Base-by-base conservation (phyloP, 2,797 vertebrate species). In the Ispidina lecontei region DNA sequence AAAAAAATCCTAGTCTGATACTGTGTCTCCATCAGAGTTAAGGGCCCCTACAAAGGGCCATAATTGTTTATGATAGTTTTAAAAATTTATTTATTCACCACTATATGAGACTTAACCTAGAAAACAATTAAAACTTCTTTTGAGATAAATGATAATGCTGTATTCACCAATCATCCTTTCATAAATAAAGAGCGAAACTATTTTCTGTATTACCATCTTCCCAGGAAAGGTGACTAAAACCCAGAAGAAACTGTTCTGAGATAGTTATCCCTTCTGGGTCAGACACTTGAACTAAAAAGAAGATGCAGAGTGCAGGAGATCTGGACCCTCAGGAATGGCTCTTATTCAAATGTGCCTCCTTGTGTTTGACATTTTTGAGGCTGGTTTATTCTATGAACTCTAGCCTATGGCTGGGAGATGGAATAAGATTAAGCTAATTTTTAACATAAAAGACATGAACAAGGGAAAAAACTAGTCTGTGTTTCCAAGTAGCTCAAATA, bases 401-500 rank as follows among this genome's bases (percentile, higher is more conserved):
- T 49, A 88, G 43, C 19, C 49, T 93, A 39, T 51, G 44, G 26
- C 37, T 91, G 31, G n/a, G 55, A 12, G 22, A 9, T 90, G 83
- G 44, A 91, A 88, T 39, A 15, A 90, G 37, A 93, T 84, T 67
- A 86, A 84, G 14, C 23, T 95, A 16, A 33, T 86, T 78, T 73
- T 19, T 29, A 69, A 62, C 21, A 87, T 59, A 76, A 92, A 89
- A 91, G 70, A 47, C 23, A 56, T 3, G 25, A 96, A 84, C 9
- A 81, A 91, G 49, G 49, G 35, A 51, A 90, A 91, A 90, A 37
- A 70, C 6, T 82, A 88, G 41, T 18, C 26, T 70, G 8, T 62
- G n/a, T 65, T 89, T 92, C 44, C 63, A n/a, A 79, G 41, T 73
- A 88, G 28, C 37, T 91, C 58, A 93, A 93, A 78, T 76, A 85